A percentile compares a stretch with the other conserved stretches of the same genome.
Conservation (phyloP, 2,888 invertebrate species). For the Amorpha juglandis region DNA sequence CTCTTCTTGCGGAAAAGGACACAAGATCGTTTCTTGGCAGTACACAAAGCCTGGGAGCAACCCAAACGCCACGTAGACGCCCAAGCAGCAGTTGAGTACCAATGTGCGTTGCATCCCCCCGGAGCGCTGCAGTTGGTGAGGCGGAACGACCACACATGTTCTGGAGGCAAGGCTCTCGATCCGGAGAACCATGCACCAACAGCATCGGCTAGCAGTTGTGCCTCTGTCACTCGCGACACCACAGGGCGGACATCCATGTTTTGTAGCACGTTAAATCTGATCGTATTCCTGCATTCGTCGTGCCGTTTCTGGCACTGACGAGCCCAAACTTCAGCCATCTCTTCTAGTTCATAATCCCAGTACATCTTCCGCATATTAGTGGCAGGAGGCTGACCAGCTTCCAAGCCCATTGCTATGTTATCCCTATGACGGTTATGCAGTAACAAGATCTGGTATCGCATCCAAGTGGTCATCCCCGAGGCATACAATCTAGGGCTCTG, state of each 20-base stretch:
- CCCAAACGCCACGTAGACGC: conserved; percentile 77
- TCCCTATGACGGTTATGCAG: conserved; percentile 78
- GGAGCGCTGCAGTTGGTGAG: conserved; percentile 70
- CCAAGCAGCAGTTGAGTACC: conserved; percentile 77
- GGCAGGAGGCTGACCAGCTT: conserved; percentile 77
- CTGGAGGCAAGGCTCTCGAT: conserved; percentile 65
- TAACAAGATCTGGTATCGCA: conserved; percentile 72
- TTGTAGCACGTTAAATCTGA: conserved; percentile 74
- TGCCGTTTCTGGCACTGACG: conserved; percentile 79
- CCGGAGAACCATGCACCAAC: conserved; percentile 79
- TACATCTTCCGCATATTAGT: conserved; percentile 81
- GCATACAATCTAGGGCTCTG: conserved; percentile 69
- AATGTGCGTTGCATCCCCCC: conserved; percentile 74
- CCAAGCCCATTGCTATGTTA: conserved; percentile 75
- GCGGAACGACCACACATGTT: conserved; percentile 69
- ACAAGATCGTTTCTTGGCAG: conserved; percentile 66
- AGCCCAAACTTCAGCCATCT: conserved; percentile 77
- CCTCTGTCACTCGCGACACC: conserved; percentile 68
- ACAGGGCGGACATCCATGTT: conserved; percentile 77
- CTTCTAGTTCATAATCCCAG: conserved; percentile 79
- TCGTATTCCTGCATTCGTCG: conserved; percentile 76
- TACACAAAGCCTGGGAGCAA: conserved; percentile 74
- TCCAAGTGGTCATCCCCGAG: conserved; percentile 77
- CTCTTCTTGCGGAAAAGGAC: conserved; percentile 61
- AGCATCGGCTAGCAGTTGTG: conserved; percentile 73